A percentile compares a stretch with the other conserved stretches of the same genome.
phyloP scores from a whole-genome alignment of 2,797 vertebrate genomes.

The Telmatherina bonti region DNA sequence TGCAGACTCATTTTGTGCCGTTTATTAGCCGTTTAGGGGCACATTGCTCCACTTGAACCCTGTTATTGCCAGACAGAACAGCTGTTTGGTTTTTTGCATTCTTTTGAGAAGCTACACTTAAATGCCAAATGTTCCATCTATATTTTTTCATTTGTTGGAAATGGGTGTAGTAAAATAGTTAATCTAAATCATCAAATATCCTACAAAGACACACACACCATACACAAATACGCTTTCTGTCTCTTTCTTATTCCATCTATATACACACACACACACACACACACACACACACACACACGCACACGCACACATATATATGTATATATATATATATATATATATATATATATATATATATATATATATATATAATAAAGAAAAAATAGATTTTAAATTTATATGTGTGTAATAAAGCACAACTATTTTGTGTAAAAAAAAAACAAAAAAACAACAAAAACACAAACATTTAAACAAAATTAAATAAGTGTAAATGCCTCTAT shows the following conservation, averaged over 20 bases:
- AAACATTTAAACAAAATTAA: conserved; percentile 11
- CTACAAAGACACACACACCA: no score
- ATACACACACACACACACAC: no score
- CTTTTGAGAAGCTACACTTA: conserved; percentile 71
- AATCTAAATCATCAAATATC: background rate
- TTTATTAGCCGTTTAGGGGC: conserved; percentile 89
- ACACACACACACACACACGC: no score
- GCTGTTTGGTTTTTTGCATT: conserved; percentile 84
- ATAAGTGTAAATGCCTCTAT: background rate
- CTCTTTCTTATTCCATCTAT: no score
- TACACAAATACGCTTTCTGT: no score
- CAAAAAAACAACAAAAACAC: conserved; percentile 2
- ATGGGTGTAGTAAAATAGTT: conserved; percentile 7
- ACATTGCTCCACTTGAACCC: conserved; percentile 87
- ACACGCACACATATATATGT: no score
- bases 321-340: no score
- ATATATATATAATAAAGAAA: no score
- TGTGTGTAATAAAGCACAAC: no score
- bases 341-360: no score
- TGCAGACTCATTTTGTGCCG: conserved; percentile 88
- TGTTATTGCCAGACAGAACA: conserved; percentile 87
- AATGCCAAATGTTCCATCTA: conserved; percentile 64
- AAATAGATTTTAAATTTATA: no score
- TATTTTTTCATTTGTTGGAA: conserved; percentile 20
- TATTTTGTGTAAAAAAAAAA: no score